Evolutionary conservation across 2,797 vertebrate species (phyloP).

Genomic region (Choloepus didactylus): DNA sequence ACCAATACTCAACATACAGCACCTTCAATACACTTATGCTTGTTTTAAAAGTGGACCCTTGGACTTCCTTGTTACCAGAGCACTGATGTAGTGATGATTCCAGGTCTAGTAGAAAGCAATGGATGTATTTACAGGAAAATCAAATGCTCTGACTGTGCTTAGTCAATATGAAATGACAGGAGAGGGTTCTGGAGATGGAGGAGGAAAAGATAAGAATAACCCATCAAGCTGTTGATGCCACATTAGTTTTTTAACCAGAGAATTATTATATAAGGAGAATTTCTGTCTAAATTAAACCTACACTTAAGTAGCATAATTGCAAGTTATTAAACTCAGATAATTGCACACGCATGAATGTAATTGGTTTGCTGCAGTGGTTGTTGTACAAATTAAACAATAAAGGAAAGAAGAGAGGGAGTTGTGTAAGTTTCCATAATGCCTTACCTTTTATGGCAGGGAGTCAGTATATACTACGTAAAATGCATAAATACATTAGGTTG

Average conservation of each 20-base stretch:
- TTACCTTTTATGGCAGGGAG: background rate
- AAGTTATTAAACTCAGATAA: slow-evolving; percentile 18
- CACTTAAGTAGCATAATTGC: background rate
- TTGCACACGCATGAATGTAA: background rate
- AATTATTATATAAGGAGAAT: background rate
- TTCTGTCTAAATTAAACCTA: background rate
- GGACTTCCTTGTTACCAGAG: background rate
- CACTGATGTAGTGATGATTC: background rate
- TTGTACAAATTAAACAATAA: slow-evolving; percentile 37
- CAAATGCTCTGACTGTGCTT: background rate
- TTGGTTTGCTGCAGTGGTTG: background rate
- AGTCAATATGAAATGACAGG: background rate
- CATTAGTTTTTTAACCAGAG: background rate
- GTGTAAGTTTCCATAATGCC: background rate
- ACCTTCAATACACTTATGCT: background rate
- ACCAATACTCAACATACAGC: background rate
- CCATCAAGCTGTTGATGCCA: background rate
- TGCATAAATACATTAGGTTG: background rate
- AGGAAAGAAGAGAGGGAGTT: background rate
- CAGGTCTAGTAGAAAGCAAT: background rate
- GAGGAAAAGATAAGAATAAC: background rate
- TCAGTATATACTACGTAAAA: background rate
- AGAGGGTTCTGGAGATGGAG: background rate
- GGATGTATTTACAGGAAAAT: background rate
- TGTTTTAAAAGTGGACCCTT: background rate